phyloP scores from a whole-genome alignment of 2,888 invertebrate species.

The Napeogenes sylphis region DNA sequence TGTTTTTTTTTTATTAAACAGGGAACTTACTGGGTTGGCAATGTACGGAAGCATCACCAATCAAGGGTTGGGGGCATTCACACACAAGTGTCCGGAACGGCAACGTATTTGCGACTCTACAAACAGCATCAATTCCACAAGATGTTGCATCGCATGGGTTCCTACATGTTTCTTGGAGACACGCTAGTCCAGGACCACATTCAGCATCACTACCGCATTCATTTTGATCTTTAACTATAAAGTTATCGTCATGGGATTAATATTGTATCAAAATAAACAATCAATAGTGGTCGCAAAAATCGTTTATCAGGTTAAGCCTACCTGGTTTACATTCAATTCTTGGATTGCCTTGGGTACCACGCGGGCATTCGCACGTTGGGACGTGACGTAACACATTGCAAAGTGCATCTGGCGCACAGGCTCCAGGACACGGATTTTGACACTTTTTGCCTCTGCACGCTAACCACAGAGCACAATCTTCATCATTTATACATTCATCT shows the following conservation, averaged over 20 bases:
- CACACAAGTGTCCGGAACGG: constrained; percentile 93
- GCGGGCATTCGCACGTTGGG: constrained; percentile 88
- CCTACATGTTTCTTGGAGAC: constrained; percentile 86
- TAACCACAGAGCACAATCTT: constrained; percentile 87
- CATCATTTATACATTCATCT: constrained; percentile 86
- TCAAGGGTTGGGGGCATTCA: constrained; percentile 87
- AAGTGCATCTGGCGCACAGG: constrained; percentile 86
- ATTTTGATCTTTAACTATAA: constrained; percentile 69
- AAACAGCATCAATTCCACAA: constrained; percentile 88
- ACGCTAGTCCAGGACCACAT: constrained; percentile 90
- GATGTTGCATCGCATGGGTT: constrained; percentile 89
- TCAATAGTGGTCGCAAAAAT: neutral
- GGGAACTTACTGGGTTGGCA: constrained; percentile 84
- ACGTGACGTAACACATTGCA: constrained; percentile 87
- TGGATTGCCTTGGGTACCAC: constrained; percentile 89
- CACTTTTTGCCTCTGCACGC: constrained; percentile 88
- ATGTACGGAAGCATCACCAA: constrained; percentile 91
- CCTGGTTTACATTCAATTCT: constrained; percentile 80
- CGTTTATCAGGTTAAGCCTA: constrained; percentile 36
- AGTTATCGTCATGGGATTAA: constrained; percentile 3
- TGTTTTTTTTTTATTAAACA: neutral
- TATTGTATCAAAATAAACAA: neutral
- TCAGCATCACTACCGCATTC: constrained; percentile 89
- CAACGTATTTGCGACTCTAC: constrained; percentile 89
- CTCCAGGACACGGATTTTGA: constrained; percentile 89